Percentiles rank a stretch among this genome's conserved stretches.
phyloP scores from a whole-genome alignment of 2,888 invertebrate genomes.

The Congeria kusceri region DNA sequence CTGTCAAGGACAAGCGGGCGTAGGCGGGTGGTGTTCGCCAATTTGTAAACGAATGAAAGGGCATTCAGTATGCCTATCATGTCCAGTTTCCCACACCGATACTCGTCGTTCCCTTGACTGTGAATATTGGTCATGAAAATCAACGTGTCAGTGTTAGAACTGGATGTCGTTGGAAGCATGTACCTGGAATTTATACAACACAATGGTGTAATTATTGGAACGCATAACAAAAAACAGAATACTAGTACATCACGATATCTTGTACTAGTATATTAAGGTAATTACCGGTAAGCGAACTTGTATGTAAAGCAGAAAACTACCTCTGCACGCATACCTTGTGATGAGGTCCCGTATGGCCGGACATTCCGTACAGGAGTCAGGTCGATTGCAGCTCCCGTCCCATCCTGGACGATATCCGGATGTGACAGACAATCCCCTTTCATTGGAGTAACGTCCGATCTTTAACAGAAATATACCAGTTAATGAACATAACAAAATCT shows the following conservation, averaged over 20 bases:
- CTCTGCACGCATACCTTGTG: slow-evolving; percentile 42
- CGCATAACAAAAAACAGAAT: no score
- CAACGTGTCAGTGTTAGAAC: slow-evolving; percentile 71
- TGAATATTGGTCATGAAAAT: slow-evolving; percentile 77
- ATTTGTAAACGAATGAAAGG: slow-evolving; percentile 83
- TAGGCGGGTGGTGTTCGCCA: slow-evolving; percentile 62
- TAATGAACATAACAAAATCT: no score
- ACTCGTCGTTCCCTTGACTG: slow-evolving; percentile 70
- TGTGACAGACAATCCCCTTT: slow-evolving; percentile 43
- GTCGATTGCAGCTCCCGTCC: slow-evolving; percentile 77
- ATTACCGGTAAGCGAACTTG: no score
- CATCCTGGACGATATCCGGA: slow-evolving; percentile 63
- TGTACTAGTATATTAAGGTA: no score
- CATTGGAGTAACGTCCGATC: slow-evolving; percentile 74
- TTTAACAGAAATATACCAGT: no score
- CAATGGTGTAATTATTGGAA: no score
- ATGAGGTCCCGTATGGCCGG: slow-evolving; percentile 73
- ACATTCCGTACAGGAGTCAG: slow-evolving; percentile 80
- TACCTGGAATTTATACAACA: slow-evolving; percentile 42
- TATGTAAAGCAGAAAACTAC: no score
- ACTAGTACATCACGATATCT: no score
- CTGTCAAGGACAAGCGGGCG: slow-evolving; percentile 78
- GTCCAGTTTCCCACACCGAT: slow-evolving; percentile 75
- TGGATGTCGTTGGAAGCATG: slow-evolving; percentile 49
- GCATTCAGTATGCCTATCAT: slow-evolving; percentile 77